phyloP scores from a whole-genome alignment of 2,113 vertebrate species.

The Mungos mungo region DNA sequence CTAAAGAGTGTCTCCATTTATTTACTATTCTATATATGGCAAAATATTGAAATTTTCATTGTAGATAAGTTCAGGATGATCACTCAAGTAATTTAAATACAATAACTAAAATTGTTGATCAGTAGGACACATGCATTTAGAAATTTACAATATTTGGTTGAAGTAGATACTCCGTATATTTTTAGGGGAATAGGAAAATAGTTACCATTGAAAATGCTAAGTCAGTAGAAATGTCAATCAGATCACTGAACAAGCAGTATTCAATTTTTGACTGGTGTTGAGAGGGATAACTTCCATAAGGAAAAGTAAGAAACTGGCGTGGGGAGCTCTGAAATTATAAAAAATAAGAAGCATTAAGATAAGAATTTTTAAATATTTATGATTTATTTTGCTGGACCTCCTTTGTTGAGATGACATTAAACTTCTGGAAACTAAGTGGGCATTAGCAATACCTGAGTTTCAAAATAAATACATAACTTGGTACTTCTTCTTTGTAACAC shows the following conservation, averaged over 20 bases:
- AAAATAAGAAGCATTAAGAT: not conserved
- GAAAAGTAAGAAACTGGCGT: not conserved
- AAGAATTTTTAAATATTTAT: not conserved
- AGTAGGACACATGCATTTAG: not conserved
- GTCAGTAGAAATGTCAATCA: not conserved
- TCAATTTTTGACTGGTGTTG: not conserved
- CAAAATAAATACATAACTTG: not conserved
- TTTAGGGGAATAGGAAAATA: not conserved
- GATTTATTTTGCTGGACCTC: not conserved
- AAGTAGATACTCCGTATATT: not conserved
- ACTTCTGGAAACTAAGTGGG: not conserved
- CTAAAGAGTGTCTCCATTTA: not conserved
- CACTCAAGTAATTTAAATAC: not conserved
- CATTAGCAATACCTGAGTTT: not conserved
- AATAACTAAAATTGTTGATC: not conserved
- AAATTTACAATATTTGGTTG: not conserved
- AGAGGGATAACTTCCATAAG: not conserved
- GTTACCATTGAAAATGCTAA: not conserved
- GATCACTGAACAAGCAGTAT: not conserved
- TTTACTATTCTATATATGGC: not conserved
- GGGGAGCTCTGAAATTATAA: not conserved
- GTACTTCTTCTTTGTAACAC: not conserved
- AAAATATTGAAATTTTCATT: not conserved
- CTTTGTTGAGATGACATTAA: not conserved
- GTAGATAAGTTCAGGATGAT: not conserved